A percentile compares a stretch with the other conserved stretches of the same genome.
phyloP scores from a whole-genome alignment of 2,888 invertebrate genomes.

The Cerastoderma edule region DNA sequence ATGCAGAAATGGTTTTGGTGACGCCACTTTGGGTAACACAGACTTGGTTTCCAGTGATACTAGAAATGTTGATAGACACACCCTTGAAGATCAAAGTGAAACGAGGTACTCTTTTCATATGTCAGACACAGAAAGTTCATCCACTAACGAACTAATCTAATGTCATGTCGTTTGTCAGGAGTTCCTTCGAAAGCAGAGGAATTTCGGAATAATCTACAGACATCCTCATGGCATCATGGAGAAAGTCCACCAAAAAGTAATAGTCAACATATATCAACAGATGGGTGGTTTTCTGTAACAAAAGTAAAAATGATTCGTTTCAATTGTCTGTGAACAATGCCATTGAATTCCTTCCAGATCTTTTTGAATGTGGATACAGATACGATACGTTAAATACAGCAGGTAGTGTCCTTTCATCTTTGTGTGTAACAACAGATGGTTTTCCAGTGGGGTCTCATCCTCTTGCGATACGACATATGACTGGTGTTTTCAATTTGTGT shows the following conservation, averaged over 20 bases:
- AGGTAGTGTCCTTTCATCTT: conserved; percentile 40
- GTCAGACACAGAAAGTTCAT: conserved; percentile 10
- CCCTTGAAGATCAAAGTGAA: conserved; percentile 26
- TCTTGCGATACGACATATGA: conserved; percentile 41
- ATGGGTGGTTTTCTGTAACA: conserved; percentile 54
- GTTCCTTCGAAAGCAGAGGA: conserved; percentile 29
- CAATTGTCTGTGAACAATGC: conserved; percentile 40
- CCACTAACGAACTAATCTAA: conserved; percentile 30
- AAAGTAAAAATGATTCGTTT: conserved; percentile 46
- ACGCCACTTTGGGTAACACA: conserved; percentile 48
- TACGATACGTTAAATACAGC: conserved; percentile 53
- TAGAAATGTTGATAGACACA: conserved; percentile 29
- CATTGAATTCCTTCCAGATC: conserved; percentile 43
- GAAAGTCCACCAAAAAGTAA: conserved; percentile 46
- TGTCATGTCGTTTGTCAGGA: conserved; percentile 46
- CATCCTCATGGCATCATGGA: conserved; percentile 55
- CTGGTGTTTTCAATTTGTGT: conserved; percentile 37
- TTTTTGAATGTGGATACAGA: conserved; percentile 31
- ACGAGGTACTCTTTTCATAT: background rate
- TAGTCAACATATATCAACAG: conserved; percentile 45
- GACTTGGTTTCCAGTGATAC: conserved; percentile 29
- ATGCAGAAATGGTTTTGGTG: conserved; percentile 17
- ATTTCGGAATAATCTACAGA: conserved; percentile 35
- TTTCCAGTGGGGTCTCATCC: conserved; percentile 43
- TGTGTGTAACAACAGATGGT: conserved; percentile 25